These are phyloP conservation scores for Eidolon dupreanum DNA, from an alignment of 2,797 vertebrate species.

Conservation along the genomic window DNA sequence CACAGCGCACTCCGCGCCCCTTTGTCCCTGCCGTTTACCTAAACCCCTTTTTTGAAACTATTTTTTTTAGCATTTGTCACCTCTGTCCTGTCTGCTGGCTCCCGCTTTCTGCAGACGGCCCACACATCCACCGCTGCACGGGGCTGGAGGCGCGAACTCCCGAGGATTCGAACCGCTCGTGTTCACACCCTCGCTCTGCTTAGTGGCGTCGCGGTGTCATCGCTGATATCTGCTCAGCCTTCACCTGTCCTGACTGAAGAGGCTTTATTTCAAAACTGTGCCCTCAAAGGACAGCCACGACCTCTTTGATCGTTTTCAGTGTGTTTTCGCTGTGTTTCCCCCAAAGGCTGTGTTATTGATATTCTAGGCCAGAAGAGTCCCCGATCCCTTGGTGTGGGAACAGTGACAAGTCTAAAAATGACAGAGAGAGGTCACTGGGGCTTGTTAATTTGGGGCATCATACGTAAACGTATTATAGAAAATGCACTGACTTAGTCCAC, in stretches of 20 bases:
- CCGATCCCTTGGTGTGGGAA: not conserved
- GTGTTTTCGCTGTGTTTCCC: not conserved
- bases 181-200: no score
- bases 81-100: not conserved
- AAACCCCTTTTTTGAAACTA: not conserved
- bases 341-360: not conserved
- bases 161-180: not conserved
- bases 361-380: not conserved
- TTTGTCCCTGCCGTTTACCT: not conserved
- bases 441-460: not conserved
- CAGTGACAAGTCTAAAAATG: not conserved
- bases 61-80: not conserved
- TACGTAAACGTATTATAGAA: not conserved
- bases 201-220: fast-evolving
- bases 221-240: not conserved
- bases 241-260: not conserved
- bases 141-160: not conserved
- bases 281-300: not conserved
- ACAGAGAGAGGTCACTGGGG: not conserved
- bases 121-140: fast-evolving
- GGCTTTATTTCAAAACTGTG: not conserved
- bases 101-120: not conserved
- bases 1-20: fast-evolving
- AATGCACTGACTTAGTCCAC: not conserved
- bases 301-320: not conserved